phyloP scores from a whole-genome alignment of 2,113 vertebrate genomes.

The Pseudopodoces humilis region DNA sequence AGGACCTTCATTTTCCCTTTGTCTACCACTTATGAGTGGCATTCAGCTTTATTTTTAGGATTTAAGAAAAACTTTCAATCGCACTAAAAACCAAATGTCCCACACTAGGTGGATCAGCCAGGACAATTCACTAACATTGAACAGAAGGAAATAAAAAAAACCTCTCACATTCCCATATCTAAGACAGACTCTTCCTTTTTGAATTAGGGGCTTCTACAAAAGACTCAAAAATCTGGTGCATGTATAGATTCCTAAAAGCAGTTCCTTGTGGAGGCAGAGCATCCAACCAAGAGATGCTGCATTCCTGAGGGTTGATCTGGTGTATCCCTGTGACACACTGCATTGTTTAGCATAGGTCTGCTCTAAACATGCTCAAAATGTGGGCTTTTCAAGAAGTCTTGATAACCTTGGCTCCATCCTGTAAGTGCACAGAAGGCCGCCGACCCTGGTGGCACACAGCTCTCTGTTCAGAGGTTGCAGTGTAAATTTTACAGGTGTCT shows the following conservation, averaged over 20 bases:
- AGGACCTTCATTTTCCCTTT: background rate
- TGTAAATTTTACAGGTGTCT: background rate
- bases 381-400: background rate
- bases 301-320: fast-evolving
- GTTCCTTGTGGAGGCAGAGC: background rate
- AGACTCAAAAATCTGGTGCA: background rate
- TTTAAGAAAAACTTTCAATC: background rate
- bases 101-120: background rate
- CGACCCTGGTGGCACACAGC: background rate
- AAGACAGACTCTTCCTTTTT: background rate
- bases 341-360: background rate
- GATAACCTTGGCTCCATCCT: background rate
- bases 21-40: background rate
- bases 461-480: background rate
- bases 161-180: fast-evolving
- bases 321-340: background rate
- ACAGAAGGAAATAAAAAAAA: background rate
- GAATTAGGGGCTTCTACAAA: background rate
- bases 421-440: background rate
- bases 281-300: background rate
- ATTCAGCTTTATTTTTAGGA: background rate
- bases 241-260: background rate
- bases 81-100: background rate
- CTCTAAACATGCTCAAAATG: background rate
- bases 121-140: background rate